phyloP scores from a whole-genome alignment of 2,888 invertebrate genomes.

The Drosophila leonis region DNA sequence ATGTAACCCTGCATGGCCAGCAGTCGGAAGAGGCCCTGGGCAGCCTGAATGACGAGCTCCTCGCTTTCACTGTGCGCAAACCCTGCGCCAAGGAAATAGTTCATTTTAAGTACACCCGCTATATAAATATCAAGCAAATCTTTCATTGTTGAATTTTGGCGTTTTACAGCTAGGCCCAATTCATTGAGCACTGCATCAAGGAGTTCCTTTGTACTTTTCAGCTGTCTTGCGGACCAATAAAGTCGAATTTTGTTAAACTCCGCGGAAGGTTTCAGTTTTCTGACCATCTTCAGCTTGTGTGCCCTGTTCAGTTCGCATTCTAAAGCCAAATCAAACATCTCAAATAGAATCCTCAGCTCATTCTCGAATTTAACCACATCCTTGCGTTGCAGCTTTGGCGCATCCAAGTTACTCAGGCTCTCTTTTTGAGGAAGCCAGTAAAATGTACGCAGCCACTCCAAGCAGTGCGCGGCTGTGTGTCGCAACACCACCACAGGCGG shows the following conservation, averaged over 20 bases:
- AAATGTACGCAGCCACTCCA: conserved; percentile 83
- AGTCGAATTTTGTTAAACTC: conserved; percentile 69
- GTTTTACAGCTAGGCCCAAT: conserved; percentile 63
- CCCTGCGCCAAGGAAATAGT: conserved; percentile 76
- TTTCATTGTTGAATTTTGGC: conserved; percentile 62
- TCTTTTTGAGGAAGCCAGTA: conserved; percentile 82
- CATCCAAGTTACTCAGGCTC: conserved; percentile 76
- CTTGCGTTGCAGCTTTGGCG: conserved; percentile 70
- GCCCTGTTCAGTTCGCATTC: conserved; percentile 72
- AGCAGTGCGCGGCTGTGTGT: conserved; percentile 76
- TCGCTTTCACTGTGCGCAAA: conserved; percentile 55
- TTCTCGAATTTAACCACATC: conserved; percentile 74
- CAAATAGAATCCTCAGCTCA: conserved; percentile 64
- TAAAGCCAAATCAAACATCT: conserved; percentile 79
- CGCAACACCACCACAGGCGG: conserved; percentile 81
- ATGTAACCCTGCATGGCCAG: conserved; percentile 81
- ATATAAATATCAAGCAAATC: conserved; percentile 75
- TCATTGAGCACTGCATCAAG: conserved; percentile 55
- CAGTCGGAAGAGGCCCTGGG: conserved; percentile 80
- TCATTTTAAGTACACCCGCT: conserved; percentile 76
- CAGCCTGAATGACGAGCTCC: conserved; percentile 66
- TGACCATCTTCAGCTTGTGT: conserved; percentile 66
- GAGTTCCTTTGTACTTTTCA: conserved; percentile 46
- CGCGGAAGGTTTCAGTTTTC: conserved; percentile 68
- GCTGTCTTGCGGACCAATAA: conserved; percentile 55